Evolutionary conservation across 2,113 vertebrate genomes (phyloP), one percentile per base, ranked within the genome.

Genomic region (Scortum barcoo): DNA sequence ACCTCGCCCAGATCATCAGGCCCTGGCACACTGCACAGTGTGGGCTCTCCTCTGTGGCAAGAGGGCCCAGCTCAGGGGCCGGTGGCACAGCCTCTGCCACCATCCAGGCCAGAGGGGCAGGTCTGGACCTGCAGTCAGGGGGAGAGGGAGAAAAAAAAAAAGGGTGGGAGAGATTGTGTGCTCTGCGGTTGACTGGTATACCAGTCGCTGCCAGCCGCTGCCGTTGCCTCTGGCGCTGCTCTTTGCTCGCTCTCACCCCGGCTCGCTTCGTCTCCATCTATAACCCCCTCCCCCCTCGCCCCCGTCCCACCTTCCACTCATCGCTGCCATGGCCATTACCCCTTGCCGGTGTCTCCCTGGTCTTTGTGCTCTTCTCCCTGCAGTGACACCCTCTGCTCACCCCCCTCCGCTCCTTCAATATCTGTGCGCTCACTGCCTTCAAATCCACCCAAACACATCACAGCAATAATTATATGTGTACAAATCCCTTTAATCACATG

Each of bases 1-100:
- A 93, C 94, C 94, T 95, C 91, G 61, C 90, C 89, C 86, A 90
- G 89, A 93, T 93, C 89, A 90, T 91, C 88, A 84, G 89, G 89
- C 85, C 87, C 81, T 91, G 88, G 83, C 81, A 88, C 87, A 76
- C 77, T 70, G 81, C 60, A 24, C 7, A 2, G 63, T 73, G 24
- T 76, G 83, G 81, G 63, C 82, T 90, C 58, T 90, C 84, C 84
- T 91, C 72, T 51, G 85, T 92, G 90, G 83, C 77, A 87, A 54
- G 76, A 87, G 75, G 89, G 85, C 86, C 88, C 80, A 74, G 86
- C 88, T 93, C 83, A 71, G 65, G 88, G 90, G 78, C 69, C 70
- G 56, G 58, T 67, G 85, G 78, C 80, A 68, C 54, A 77, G 81
- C 84, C 89, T 90, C 22, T 80, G 80, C 90, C 79, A 38, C 86